These are phyloP conservation scores for Terrapene triunguis DNA, from an alignment of 2,113 vertebrate genomes.

Conservation along the genomic window DNA sequence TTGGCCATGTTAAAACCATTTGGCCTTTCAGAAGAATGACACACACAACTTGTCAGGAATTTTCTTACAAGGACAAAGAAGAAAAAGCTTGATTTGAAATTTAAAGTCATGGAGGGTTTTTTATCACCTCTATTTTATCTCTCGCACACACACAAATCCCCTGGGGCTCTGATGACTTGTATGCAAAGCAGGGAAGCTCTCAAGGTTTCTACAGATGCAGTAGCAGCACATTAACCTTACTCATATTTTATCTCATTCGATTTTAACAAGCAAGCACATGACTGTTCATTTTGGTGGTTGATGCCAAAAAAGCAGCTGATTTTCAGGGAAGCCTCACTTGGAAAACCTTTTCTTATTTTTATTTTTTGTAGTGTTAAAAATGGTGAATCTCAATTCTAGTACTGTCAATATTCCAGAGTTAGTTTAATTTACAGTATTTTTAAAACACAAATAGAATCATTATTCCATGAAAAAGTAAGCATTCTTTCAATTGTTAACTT, in stretches of 20 bases:
- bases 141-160: background rate
- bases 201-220: background rate
- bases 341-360: background rate
- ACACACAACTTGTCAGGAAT: background rate
- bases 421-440: background rate
- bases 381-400: background rate
- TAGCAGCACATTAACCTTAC: conserved; percentile 27
- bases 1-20: conserved; percentile 27
- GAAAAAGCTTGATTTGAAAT: conserved; percentile 30
- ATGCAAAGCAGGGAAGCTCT: background rate
- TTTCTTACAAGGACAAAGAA: conserved; percentile 45
- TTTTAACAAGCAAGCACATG: background rate
- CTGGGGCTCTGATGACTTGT: background rate
- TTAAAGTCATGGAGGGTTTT: conserved; percentile 4
- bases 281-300: background rate
- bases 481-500: background rate
- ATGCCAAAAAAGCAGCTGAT: background rate
- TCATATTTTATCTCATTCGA: conserved; percentile 2
- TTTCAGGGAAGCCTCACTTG: background rate
- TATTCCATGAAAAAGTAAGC: background rate
- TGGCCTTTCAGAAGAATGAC: background rate
- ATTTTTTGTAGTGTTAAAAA: background rate
- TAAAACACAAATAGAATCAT: background rate
- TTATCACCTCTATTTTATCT: conserved; percentile 39
- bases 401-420: background rate